Conservation (phyloP, 2,797 vertebrate species). For the Xyrichtys novacula region DNA sequence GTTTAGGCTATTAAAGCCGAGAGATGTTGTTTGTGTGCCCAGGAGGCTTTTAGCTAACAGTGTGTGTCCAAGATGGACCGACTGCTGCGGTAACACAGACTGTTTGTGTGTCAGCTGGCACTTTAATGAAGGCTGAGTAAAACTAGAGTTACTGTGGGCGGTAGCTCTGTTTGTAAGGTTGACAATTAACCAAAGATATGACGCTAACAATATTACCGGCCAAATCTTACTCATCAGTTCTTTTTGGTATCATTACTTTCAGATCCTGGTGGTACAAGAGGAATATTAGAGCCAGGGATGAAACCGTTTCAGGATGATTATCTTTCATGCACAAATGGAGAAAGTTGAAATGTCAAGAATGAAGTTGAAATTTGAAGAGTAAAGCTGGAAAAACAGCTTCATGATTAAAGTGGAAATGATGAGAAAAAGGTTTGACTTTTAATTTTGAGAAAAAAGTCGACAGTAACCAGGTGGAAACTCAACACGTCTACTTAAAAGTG, state of each 20-base stretch:
- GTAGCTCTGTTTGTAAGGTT: slow-evolving; percentile 1
- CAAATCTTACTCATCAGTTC: not conserved
- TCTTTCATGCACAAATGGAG: no score
- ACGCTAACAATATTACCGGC: not conserved
- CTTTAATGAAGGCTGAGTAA: slow-evolving; percentile 36
- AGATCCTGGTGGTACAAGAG: not conserved
- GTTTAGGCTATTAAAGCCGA: slow-evolving; percentile 79
- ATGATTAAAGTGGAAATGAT: no score
- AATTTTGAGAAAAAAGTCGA: no score
- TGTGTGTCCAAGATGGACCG: slow-evolving; percentile 70
- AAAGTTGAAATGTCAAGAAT: no score
- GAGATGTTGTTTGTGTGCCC: slow-evolving; percentile 74
- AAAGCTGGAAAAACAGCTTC: no score
- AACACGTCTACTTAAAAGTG: no score
- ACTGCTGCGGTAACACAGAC: slow-evolving; percentile 46
- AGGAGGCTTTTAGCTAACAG: slow-evolving; percentile 71
- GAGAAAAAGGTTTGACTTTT: no score
- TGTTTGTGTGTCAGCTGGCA: slow-evolving; percentile 52
- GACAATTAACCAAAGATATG: slow-evolving; percentile 2
- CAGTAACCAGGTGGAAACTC: no score
- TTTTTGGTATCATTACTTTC: slow-evolving; percentile 1
- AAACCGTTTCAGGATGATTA: no score
- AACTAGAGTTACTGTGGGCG: slow-evolving; percentile 1
- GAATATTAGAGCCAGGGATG: no score
- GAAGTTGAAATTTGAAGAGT: no score